Conservation (phyloP, 2,888 invertebrate species). For the Gymnocheta viridis region DNA sequence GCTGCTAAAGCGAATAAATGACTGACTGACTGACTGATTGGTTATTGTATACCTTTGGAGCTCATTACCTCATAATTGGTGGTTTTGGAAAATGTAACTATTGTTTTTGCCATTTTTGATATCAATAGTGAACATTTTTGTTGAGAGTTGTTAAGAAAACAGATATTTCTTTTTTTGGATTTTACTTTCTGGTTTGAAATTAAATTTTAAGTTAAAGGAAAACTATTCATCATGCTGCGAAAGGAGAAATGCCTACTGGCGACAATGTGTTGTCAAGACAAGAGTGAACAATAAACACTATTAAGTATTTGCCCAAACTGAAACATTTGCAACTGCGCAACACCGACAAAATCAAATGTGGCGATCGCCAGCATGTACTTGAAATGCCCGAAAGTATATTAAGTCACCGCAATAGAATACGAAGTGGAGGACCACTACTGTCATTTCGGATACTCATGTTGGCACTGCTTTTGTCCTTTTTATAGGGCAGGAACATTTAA, state of each 20-base stretch:
- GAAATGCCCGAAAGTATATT: constrained; percentile 25
- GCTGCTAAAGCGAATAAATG: constrained; percentile 63
- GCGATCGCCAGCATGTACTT: constrained; percentile 3
- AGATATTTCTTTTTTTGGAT: constrained; percentile 13
- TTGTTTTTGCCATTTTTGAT: constrained; percentile 43
- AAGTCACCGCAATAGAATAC: background rate
- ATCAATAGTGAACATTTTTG: constrained; percentile 37
- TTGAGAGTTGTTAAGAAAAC: constrained; percentile 30
- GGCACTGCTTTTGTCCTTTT: background rate
- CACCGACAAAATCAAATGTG: constrained; percentile 23
- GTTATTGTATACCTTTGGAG: constrained; percentile 68
- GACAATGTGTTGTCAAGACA: constrained; percentile 68
- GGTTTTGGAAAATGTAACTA: constrained; percentile 65
- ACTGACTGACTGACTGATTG: constrained; percentile 70
- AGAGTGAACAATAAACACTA: constrained; percentile 43
- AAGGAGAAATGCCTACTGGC: constrained; percentile 56
- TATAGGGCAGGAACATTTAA: background rate
- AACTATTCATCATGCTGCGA: constrained; percentile 64
- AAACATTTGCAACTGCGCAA: constrained; percentile 8
- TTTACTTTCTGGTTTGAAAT: constrained; percentile 49
- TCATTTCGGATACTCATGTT: background rate
- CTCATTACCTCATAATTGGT: constrained; percentile 70
- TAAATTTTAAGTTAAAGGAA: constrained; percentile 63
- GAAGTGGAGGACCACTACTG: background rate
- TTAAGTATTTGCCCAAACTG: constrained; percentile 5